A percentile compares a stretch with the other conserved stretches of the same genome.
Conservation (phyloP, 2,888 invertebrate genomes). For the Ganaspis brasiliensis region DNA sequence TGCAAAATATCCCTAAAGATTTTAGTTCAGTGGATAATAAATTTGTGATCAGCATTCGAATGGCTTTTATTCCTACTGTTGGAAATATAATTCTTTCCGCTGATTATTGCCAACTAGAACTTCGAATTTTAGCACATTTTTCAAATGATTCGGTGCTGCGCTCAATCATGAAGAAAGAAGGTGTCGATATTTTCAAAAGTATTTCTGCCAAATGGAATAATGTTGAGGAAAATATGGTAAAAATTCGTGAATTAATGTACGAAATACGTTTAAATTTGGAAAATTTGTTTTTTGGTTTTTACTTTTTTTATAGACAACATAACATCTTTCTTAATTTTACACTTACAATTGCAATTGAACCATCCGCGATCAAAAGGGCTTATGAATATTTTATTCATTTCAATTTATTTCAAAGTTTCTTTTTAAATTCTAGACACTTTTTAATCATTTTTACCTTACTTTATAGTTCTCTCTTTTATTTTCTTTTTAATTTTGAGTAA, state of each 20-base stretch:
- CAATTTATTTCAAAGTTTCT: too few relatives aligned
- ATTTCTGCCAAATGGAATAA: slow-evolving; percentile 94
- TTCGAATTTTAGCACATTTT: slow-evolving; percentile 95
- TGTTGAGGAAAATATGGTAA: slow-evolving; percentile 84
- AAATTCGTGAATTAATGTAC: too few relatives aligned
- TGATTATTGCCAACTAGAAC: slow-evolving; percentile 98
- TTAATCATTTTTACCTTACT: too few relatives aligned
- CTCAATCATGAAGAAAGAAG: slow-evolving; percentile 83
- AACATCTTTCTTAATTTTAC: too few relatives aligned
- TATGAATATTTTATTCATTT: too few relatives aligned
- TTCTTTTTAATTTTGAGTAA: too few relatives aligned
- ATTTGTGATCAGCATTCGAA: slow-evolving; percentile 83
- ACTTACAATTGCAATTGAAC: too few relatives aligned
- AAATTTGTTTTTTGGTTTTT: slow-evolving; percentile 49
- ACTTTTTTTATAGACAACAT: too few relatives aligned
- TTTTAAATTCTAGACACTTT: too few relatives aligned
- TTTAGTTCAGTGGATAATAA: slow-evolving; percentile 83
- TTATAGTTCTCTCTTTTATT: too few relatives aligned
- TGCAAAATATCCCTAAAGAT: slow-evolving; percentile 95
- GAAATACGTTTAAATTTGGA: slow-evolving; percentile 34
- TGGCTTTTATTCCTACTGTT: slow-evolving; percentile 85
- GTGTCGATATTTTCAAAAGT: slow-evolving; percentile 90
- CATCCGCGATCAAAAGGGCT: too few relatives aligned
- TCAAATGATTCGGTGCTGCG: slow-evolving; percentile 88
- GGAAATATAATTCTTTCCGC: slow-evolving; percentile 90